Base-by-base conservation (phyloP, 2,113 vertebrate species). In the Sinocyclocheilus maitianheensis region DNA sequence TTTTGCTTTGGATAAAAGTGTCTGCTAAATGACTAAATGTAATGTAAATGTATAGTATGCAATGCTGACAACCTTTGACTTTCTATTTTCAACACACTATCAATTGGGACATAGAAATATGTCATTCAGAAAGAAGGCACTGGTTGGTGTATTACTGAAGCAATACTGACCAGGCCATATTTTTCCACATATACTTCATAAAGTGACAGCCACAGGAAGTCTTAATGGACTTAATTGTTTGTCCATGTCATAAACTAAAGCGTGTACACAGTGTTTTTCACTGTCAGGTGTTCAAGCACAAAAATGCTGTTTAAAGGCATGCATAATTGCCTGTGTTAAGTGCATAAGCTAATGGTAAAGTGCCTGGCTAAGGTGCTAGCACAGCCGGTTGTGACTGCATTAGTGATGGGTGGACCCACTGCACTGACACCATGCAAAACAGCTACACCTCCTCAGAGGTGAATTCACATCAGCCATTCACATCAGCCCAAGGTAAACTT, bases 291-390 rank as follows among this genome's bases (percentile, higher is more conserved):
- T 82, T 34, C 14, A 67, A 67, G n/a, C 80, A 46, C 34, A 53
- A 71, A 82, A 82, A 53, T 4, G 12, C 63, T 13, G 24, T 51
- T 53, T 67, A 82, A 81, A 69, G 63, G 18, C 16, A 30, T 71
- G 46, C 26, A 71, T 82, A 82, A 82, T 82, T 82, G 80, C 65
- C 9, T 82, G 26, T 71, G 81, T 71, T 82, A 37, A 82, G 81
- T 71, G 81, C 81, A 34, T 34, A 55, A 37, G 46, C 63, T 53
- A 82, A 82, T 69, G 80, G 63, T 34, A 34, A 48, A 77, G 24
- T 84, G 53, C 55, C 48, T 13, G 69, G 37, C 75, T 69, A 37
- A 67, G 75, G 43, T 77, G 43, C 37, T 80, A 48, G 65, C 26
- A 74, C 37, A 74, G 37, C 13, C 30, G 9, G 16, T 60, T 46